Base-by-base conservation (phyloP, 2,113 vertebrate genomes). In the Tonatia bakeri region DNA sequence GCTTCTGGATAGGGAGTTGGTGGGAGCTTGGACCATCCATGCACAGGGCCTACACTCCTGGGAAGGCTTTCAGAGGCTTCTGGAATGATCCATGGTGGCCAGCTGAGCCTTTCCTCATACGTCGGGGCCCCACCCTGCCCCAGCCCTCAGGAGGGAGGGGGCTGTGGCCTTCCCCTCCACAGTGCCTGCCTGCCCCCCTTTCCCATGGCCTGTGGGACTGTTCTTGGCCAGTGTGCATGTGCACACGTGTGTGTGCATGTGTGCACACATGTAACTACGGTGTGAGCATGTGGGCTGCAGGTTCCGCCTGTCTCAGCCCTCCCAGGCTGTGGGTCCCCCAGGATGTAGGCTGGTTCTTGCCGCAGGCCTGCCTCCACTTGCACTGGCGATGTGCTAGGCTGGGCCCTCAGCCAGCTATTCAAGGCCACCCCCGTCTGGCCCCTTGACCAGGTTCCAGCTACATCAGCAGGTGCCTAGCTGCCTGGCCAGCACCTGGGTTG, bases 241-340 rank as follows among this genome's bases (percentile, higher is more conserved):
- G 64, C 7, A 33, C 9, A 36, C 5, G 17, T 22, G 45, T 0
- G 7, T 8, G 4, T 1, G 19, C 1, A 15, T 1, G 17, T 26
- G 14, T 1, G 59, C 4, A 56, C 20, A 13, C 61, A 24, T 17
- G 13, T 9, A 13, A 4, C n/a, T 38, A 28, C 8, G 26, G 17
- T 15, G 1, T 43, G 69, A 31, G 36, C 50, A 28, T 1, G 17
- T 40, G 85, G 54, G 70, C 61, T 33, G 9, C 73, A 1, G 19
- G 7, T 43, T 40, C 54, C 26, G 4, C 15, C 5, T 9, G 24
- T 14, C 56, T 28, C 43, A 5, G 54, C 8, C 17, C 54, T n/a
- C 3, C 47, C 8, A 9, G 70, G 28, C 31, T 1, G 13, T 5
- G 12, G 22, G 31, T 54, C 36, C 28, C 56, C 4, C 1, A 15